A percentile compares a stretch with the other conserved stretches of the same genome.
These are phyloP conservation scores for Hyaena hyaena DNA, from an alignment of 2,113 vertebrate genomes.

Conservation along the genomic window DNA sequence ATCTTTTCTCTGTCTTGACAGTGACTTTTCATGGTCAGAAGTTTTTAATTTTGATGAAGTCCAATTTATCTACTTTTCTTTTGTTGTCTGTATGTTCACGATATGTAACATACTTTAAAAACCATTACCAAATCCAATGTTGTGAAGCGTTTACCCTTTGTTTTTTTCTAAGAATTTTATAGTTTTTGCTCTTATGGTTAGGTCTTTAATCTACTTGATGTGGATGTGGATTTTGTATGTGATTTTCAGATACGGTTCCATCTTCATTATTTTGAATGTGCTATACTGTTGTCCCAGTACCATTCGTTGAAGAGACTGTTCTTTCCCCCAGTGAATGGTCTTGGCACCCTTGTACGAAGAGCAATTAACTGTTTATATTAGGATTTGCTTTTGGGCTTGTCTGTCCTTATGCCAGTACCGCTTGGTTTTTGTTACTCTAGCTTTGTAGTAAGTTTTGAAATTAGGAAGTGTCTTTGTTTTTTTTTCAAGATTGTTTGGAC, in stretches of 20 bases:
- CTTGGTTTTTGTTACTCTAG: not conserved
- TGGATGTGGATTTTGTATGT: not conserved
- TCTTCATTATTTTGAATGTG: not conserved
- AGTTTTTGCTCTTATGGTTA: not conserved
- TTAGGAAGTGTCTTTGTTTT: not conserved
- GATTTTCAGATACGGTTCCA: not conserved
- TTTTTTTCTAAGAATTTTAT: not conserved
- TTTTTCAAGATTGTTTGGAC: not conserved
- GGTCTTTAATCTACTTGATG: not conserved
- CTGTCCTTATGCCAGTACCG: not conserved
- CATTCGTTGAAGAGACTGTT: not conserved
- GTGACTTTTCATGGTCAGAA: not conserved
- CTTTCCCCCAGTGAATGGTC: not conserved
- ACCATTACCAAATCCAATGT: not conserved
- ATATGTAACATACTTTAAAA: not conserved
- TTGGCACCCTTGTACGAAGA: not conserved
- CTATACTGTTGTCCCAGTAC: not conserved
- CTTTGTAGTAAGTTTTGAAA: not conserved
- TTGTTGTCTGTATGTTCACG: not conserved
- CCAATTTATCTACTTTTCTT: not conserved
- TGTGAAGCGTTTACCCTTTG: not conserved
- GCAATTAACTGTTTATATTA: not conserved
- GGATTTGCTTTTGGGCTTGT: not conserved
- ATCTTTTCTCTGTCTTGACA: not conserved
- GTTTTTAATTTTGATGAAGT: not conserved